Base-by-base conservation (phyloP, 2,888 invertebrate genomes). In the Eupeodes luniger region DNA sequence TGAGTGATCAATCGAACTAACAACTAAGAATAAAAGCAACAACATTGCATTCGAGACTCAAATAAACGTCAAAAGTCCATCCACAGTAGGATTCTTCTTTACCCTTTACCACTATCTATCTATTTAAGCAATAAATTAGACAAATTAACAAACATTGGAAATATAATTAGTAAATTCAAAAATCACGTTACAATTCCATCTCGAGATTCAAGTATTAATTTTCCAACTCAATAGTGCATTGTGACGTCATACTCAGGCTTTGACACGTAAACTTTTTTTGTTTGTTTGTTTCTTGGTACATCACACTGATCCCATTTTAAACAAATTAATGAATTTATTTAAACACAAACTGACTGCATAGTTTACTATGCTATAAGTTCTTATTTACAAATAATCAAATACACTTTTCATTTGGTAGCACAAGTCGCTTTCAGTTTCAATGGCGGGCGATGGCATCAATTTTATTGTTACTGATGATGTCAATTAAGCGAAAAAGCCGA, bases 371-470 rank as follows among this genome's bases (percentile, higher is more conserved):
- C 12, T 40, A 55, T 53, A 36, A 80, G 53, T 80, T 70, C 67
- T 61, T 76, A 47, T 80, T 77, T 70, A 36, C 49, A 49, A 27
- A 27, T 47, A 70, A 78, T 66, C 27, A 78, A 61, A 51, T 66
- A 75, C 64, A 40, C 62, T 12, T 36, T 74, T 81, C 62, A 53
- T 85, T 53, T 70, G 77, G 40, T 51, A 76, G 64, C 61, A 67
- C 55, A 69, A 81, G 74, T 81, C 77, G 88, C 88, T 88, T 88
- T 88, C 88, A 69, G 88, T 88, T 88, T 85, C 88, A 85, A 85
- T 88, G 81, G 69, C 84, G 84, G 84, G 59, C 88, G 69, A 84
- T 88, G 88, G 78, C 88, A 75, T 87, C 70, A 66, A 34, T 74
- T 74, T 70, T 55, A 64, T 57, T 47, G n/a, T 34, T 27, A 47